Percentiles rank a stretch among this genome's conserved stretches.
These are phyloP conservation scores for Meloidogyne chitwoodi DNA, from an alignment of 1,140 invertebrate species.

Conservation along the genomic window DNA sequence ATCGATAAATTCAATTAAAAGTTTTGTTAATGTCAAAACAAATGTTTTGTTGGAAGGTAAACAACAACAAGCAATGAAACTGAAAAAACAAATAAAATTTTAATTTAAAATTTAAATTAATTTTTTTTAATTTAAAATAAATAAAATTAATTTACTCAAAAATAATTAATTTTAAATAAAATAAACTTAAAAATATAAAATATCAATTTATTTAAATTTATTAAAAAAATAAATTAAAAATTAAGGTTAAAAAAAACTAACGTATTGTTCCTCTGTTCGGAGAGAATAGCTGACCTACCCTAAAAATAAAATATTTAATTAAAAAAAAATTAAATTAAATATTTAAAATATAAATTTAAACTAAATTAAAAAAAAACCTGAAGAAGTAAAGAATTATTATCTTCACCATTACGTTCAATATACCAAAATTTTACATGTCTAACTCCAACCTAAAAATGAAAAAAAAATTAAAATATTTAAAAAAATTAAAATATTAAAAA, in stretches of 20 bases:
- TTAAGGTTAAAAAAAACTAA: conserved; percentile 36
- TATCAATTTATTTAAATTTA: neutral
- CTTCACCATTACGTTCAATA: conserved; percentile 14
- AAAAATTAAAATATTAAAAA: neutral
- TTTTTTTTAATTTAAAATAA: too few relatives aligned
- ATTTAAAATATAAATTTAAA: too few relatives aligned
- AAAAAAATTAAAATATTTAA: too few relatives aligned
- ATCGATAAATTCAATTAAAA: conserved; percentile 49
- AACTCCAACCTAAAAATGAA: conserved; percentile 4
- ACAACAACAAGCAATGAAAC: neutral
- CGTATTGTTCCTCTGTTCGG: conserved; percentile 52
- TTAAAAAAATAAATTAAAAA: neutral
- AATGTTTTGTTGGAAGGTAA: neutral
- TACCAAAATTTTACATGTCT: conserved; percentile 55
- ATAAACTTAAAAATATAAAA: neutral
- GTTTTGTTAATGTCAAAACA: conserved; percentile 26
- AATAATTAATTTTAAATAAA: neutral
- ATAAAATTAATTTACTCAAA: too few relatives aligned
- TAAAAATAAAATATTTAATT: conserved; percentile 1
- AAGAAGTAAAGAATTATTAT: conserved; percentile 18
- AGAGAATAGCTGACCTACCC: conserved; percentile 49
- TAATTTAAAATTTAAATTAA: too few relatives aligned
- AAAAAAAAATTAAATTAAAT: neutral
- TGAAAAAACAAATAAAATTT: too few relatives aligned
- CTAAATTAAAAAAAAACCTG: conserved; percentile 34